These are phyloP conservation scores for Xiphorhynchus erythropygius DNA, from an alignment of 2,797 vertebrate genomes.

Conservation along the genomic window DNA sequence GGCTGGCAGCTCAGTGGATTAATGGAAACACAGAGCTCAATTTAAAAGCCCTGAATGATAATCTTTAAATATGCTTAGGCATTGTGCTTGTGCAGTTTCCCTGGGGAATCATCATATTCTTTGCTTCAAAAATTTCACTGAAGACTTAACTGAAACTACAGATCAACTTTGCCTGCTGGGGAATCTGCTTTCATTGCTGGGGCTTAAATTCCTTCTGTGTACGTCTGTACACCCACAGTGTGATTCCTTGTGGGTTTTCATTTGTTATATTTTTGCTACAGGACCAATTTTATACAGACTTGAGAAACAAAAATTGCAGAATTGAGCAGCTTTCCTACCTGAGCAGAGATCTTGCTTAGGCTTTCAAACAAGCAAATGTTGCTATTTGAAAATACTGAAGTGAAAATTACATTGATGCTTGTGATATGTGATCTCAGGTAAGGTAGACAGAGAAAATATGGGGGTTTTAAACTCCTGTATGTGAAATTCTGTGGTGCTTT, in stretches of 20 bases:
- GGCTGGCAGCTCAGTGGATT: conserved; percentile 58
- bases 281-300: not conserved
- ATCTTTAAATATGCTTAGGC: conserved; percentile 60
- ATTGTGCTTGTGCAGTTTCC: conserved; percentile 26
- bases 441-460: not conserved
- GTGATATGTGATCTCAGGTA: not conserved
- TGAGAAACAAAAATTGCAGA: not conserved
- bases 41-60: conserved; percentile 56
- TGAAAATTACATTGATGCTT: not conserved
- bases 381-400: not conserved
- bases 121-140: conserved; percentile 14
- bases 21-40: conserved; percentile 36
- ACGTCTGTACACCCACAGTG: not conserved
- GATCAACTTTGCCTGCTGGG: not conserved
- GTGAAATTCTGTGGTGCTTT: not conserved
- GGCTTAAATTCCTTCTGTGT: not conserved
- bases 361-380: conserved; percentile 1
- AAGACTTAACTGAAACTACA: conserved; percentile 9
- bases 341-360: not conserved
- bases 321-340: not conserved
- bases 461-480: not conserved
- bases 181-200: not conserved
- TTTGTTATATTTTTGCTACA: not conserved
- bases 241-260: not conserved
- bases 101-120: not conserved